Evolutionary conservation across 2,797 vertebrate species (phyloP), one percentile per base, ranked within the genome.

Genomic region (Enteromius paludinosus): DNA sequence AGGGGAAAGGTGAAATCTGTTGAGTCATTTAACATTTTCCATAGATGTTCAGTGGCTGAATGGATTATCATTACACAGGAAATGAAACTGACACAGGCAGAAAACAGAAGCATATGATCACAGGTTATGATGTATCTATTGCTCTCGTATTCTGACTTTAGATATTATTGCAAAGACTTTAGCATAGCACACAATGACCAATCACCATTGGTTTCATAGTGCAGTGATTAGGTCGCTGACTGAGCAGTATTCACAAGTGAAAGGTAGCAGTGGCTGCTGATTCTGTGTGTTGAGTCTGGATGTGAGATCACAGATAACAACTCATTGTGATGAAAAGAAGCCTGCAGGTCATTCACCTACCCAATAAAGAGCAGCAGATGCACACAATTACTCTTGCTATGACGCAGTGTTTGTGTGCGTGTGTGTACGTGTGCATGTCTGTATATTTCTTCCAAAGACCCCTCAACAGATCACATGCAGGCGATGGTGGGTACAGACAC

Each of bases 321-420:
- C 81, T 83, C 86, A 74, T 81, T 71, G 25, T 85, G 75, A 66
- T 25, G 54, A 77, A 72, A 62, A 81, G 77, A 87, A 84, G 89
- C 90, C 91, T 90, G 84, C 90, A 91, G 91, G 88, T 90, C 89
- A 88, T 91, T 90, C 90, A 90, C 86, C 82, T 88, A 86, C 87
- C 85, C 89, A 91, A 92, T 91, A 93, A 92, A 91, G 88, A 83
- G 79, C 73, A 92, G 79, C 92, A 93, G 92, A 94, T 89, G 86
- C 90, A 86, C 82, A 89, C 90, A 93, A 92, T 92, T 91, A 91
- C 86, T 70, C 64, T 71, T 11, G 23, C 71, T 85, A 73, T 89
- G 87, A 87, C 83, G 83, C 79, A 84, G 59, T 78, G 35, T 84
- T 65, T 78, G 30, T 84, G 68, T 73, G 38, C 45, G 81, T 74